phyloP scores from a whole-genome alignment of 2,888 invertebrate species.

The Cybosia mesomella region DNA sequence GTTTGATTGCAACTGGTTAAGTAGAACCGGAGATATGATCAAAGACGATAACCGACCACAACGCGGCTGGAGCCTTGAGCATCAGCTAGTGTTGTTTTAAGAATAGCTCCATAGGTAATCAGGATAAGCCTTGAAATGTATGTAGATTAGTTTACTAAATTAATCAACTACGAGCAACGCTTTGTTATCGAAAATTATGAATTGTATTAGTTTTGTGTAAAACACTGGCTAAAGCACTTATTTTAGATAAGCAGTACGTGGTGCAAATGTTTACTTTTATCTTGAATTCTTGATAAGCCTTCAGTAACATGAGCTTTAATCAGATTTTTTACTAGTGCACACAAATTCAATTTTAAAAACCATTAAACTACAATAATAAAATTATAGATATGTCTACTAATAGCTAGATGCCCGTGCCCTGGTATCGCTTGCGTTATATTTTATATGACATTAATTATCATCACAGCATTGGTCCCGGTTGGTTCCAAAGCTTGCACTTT shows the following conservation, averaged over 20 bases:
- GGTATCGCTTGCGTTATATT: no score
- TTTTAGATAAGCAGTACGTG: background rate
- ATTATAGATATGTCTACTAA: background rate
- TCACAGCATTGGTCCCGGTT: no score
- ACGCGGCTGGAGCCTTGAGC: no score
- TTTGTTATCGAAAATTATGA: background rate
- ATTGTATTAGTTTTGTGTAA: background rate
- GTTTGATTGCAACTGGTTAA: no score
- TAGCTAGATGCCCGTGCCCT: no score
- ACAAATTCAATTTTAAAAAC: background rate
- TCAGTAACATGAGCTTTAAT: background rate
- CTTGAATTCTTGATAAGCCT: constrained; percentile 7
- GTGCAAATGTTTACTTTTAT: constrained; percentile 3
- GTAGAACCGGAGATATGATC: no score
- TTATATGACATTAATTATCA: no score
- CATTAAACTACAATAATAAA: background rate
- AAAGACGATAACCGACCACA: no score
- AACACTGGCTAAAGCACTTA: background rate
- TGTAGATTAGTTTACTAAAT: background rate
- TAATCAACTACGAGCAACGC: background rate
- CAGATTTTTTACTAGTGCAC: background rate
- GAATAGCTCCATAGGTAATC: background rate
- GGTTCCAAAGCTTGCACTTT: no score
- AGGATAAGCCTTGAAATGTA: background rate
- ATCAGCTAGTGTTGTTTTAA: no score